Percentiles rank a stretch among this genome's conserved stretches.
These are phyloP conservation scores for Synodontis membranacea DNA, from an alignment of 2,113 vertebrate genomes.

Conservation along the genomic window DNA sequence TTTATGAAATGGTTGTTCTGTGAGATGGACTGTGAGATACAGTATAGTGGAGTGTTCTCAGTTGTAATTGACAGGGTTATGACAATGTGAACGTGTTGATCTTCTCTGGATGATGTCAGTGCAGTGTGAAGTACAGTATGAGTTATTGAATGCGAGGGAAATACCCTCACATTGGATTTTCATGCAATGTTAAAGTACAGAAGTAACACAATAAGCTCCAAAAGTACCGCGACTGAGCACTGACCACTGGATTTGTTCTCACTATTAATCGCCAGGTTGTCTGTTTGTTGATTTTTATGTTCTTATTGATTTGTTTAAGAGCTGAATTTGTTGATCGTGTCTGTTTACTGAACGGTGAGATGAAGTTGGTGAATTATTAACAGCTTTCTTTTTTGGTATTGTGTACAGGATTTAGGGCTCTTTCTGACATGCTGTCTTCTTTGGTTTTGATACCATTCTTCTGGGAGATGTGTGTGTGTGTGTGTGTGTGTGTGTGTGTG, in stretches of 20 bases:
- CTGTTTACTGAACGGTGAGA: too few relatives aligned
- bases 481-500: conserved; percentile 31
- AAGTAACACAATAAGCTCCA: neutral
- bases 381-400: neutral
- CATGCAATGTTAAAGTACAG: neutral
- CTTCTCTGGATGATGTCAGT: conserved; percentile 2
- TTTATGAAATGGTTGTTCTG: neutral
- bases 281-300: neutral
- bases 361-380: neutral
- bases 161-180: neutral
- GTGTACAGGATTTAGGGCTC: neutral
- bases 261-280: neutral
- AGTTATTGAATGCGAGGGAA: conserved; percentile 23
- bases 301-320: neutral
- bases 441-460: neutral
- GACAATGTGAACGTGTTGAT: neutral
- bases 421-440: conserved; percentile 16
- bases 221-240: neutral
- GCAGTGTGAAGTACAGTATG: neutral
- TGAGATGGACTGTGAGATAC: too few relatives aligned
- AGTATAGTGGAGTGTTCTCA: neutral
- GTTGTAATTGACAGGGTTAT: neutral
- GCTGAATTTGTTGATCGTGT: neutral
- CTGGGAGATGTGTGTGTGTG: neutral
- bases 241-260: neutral